Evolutionary conservation across 2,113 vertebrate genomes (phyloP).

Genomic region (Fulmarus glacialis): DNA sequence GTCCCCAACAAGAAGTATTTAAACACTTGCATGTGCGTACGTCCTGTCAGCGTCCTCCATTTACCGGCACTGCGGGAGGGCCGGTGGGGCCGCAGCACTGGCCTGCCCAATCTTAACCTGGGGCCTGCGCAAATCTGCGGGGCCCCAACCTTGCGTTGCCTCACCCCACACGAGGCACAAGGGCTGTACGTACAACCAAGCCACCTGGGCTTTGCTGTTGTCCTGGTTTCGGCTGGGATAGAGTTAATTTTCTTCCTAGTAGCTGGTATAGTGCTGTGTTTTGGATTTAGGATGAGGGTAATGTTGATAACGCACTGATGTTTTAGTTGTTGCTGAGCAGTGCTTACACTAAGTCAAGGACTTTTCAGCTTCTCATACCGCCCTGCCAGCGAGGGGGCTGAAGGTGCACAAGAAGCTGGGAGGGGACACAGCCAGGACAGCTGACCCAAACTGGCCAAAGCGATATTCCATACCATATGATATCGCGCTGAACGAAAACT

Average conservation of each 20-base stretch:
- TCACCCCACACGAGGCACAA: not conserved
- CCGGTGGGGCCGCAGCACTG: rapidly evolving
- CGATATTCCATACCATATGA: not conserved
- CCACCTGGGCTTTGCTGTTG: not conserved
- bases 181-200: not conserved
- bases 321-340: not conserved
- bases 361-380: not conserved
- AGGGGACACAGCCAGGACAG: not conserved
- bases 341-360: not conserved
- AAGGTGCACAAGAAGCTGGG: not conserved
- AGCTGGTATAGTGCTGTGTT: not conserved
- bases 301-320: not conserved
- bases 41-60: not conserved
- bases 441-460: not conserved
- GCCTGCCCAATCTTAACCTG: not conserved
- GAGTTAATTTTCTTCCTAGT: not conserved
- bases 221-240: not conserved
- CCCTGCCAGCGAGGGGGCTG: not conserved
- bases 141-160: not conserved
- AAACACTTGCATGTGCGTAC: not conserved
- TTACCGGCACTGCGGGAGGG: rapidly evolving
- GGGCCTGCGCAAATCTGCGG: not conserved
- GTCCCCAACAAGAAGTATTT: not conserved
- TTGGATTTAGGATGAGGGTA: not conserved
- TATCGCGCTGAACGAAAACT: not conserved